Evolutionary conservation across 2,113 vertebrate species (phyloP), one percentile per base, ranked within the genome.

Genomic region (Lepisosteus osseus): DNA sequence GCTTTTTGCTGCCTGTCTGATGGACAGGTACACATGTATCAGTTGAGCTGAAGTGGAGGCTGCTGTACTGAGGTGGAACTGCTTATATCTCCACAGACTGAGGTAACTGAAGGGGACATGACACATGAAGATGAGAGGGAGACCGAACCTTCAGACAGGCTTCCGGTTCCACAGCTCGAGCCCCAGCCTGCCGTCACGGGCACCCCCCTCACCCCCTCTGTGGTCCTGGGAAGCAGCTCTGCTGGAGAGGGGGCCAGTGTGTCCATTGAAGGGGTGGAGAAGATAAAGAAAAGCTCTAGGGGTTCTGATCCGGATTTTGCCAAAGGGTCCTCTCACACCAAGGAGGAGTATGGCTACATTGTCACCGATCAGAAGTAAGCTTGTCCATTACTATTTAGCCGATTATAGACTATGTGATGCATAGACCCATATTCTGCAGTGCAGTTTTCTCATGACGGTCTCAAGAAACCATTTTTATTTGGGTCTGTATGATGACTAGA

Each of bases 321-420:
- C 2, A 67, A 65, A 8, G 79, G 79, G 1, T 72, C 77, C 0
- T 15, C 59, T 5, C 86, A 79, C 40, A 73, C 68, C 2, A 87
- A 90, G 0, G 96, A 98, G 42, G 94, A 97, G 74, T 98, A 98
- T 0, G 95, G 96, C 77, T 99, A 99, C 90, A 97, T 98, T 7
- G 68, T 97, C 79, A 99, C 97, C 0, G 92, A 97, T 81, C 94
- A 93, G 82, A 98, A 95, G 97, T 98, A 79, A 92, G 93, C n/a
- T 29, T 29, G 29, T 29, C 29, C 29, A 29, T 29, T 29, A 29
- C 29, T 29, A 29, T 29, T 29, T 29, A 29, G 29, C 29, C 29
- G 29, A 29, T 29, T 29, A 29, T 29, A 29, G 29, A 29, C 29
- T 29, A 29, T 29, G 29, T 29, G 29, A 29, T 29, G 29, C 1